Percentiles rank a stretch among this genome's conserved stretches.
Evolutionary conservation across 2,888 invertebrate species (phyloP).

Genomic region (Malthinus seriepunctatus): DNA sequence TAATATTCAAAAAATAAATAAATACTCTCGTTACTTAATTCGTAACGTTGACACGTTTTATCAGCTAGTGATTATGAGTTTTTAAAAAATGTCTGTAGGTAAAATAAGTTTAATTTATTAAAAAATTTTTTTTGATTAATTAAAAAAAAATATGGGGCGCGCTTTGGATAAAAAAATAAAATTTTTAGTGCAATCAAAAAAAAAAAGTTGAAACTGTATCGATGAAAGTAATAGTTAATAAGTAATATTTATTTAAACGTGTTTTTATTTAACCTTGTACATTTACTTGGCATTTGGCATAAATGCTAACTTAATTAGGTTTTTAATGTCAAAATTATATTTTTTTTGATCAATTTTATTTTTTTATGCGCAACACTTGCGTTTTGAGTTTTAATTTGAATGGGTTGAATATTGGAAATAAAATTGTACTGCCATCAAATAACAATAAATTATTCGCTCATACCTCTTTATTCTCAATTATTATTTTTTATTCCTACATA

Average conservation of each 20-base stretch:
- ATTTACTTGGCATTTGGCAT: background rate
- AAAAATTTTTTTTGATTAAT: background rate
- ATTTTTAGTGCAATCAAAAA: too few species aligned
- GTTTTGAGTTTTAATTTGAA: too few species aligned
- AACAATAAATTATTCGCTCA: too few species aligned
- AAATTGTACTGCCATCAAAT: too few species aligned
- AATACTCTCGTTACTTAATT: slow-evolving; percentile 3
- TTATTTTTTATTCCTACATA: background rate
- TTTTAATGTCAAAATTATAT: too few species aligned
- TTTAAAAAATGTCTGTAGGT: slow-evolving; percentile 1
- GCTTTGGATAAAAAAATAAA: background rate
- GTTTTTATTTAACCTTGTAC: background rate
- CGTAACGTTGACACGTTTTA: slow-evolving; percentile 2
- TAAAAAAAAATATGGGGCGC: background rate
- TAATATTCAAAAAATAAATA: background rate
- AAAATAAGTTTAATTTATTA: background rate
- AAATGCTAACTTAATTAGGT: background rate
- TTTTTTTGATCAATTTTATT: too few species aligned
- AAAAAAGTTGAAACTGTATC: background rate
- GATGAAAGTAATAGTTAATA: background rate
- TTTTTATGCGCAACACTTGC: too few species aligned
- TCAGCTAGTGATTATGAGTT: slow-evolving; percentile 1
- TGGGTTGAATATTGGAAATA: too few species aligned
- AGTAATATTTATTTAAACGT: background rate
- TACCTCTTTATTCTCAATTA: too few species aligned